Conservation (phyloP, 1,140 invertebrate species). For the Bilobella aurantiaca region DNA sequence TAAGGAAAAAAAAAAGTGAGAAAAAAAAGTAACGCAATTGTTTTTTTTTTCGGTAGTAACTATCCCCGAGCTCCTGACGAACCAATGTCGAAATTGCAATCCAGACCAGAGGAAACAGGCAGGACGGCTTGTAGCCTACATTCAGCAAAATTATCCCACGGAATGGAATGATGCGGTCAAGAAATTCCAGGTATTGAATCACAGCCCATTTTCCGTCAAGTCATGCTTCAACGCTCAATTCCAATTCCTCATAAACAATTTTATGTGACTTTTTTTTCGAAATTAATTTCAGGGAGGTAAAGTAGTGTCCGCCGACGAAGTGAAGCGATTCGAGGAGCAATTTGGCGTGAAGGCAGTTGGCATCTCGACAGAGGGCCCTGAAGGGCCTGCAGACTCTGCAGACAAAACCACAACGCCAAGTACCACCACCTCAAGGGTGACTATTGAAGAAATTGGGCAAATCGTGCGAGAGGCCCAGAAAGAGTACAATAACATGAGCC, state of each 20-base stretch:
- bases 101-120: slow-evolving; percentile 27
- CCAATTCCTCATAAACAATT: not conserved
- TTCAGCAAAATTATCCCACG: slow-evolving; percentile 33
- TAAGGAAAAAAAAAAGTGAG: not conserved
- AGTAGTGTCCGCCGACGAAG: slow-evolving; percentile 26
- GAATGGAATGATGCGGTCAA: slow-evolving; percentile 34
- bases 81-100: slow-evolving; percentile 30
- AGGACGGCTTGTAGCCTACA: slow-evolving; percentile 30
- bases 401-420: not conserved
- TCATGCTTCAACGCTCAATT: slow-evolving; percentile 2
- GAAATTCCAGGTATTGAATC: slow-evolving; percentile 33
- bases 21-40: not conserved
- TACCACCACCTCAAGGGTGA: not conserved
- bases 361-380: not conserved
- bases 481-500: slow-evolving; percentile 2
- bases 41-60: slow-evolving; percentile 18
- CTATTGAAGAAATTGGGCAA: slow-evolving; percentile 1
- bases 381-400: not conserved
- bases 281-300: slow-evolving; percentile 28
- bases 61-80: slow-evolving; percentile 31
- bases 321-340: slow-evolving; percentile 16
- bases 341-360: slow-evolving; percentile 23
- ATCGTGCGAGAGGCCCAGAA: slow-evolving; percentile 7
- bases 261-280: slow-evolving; percentile 10
- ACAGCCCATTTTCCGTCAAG: not conserved